A percentile compares a stretch with the other conserved stretches of the same genome.
Conservation (phyloP, 2,113 vertebrate species). For the Mus spicilegus region DNA sequence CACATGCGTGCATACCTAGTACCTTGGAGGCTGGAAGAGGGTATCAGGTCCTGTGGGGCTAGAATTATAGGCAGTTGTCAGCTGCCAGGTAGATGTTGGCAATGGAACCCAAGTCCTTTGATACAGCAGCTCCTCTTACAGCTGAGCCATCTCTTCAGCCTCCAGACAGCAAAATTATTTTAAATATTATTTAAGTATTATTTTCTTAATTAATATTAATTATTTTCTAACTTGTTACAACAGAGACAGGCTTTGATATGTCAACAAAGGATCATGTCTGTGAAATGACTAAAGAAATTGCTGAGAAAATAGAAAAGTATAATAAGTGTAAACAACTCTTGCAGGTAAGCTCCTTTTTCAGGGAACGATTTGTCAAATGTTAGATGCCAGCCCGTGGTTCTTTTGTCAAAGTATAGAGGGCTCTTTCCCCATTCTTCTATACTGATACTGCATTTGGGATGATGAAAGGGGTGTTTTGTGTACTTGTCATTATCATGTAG, state of each 20-base stretch:
- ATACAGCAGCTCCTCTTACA: not conserved
- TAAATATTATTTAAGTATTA: not conserved
- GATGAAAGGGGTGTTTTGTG: not conserved
- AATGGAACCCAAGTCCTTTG: not conserved
- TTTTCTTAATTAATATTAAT: not conserved
- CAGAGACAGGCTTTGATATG: constrained; percentile 91
- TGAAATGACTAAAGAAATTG: constrained; percentile 94
- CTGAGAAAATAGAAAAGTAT: constrained; percentile 95
- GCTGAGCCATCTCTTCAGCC: not conserved
- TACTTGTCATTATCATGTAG: not conserved
- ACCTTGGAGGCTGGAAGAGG: not conserved
- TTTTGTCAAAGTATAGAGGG: not conserved
- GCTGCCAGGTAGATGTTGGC: not conserved
- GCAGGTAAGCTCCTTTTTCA: constrained; percentile 87
- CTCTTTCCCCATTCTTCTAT: not conserved
- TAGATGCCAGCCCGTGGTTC: constrained; percentile 26
- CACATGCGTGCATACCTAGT: not conserved
- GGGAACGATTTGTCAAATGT: constrained; percentile 33
- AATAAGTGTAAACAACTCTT: constrained; percentile 96
- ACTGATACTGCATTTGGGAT: not conserved
- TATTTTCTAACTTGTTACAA: constrained; percentile 84
- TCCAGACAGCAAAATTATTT: not conserved
- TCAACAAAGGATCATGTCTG: constrained; percentile 93
- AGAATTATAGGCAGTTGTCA: not conserved
- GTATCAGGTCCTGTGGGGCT: not conserved